Base-by-base conservation (phyloP, 2,888 invertebrate species). In the Hypolimnas misippus region DNA sequence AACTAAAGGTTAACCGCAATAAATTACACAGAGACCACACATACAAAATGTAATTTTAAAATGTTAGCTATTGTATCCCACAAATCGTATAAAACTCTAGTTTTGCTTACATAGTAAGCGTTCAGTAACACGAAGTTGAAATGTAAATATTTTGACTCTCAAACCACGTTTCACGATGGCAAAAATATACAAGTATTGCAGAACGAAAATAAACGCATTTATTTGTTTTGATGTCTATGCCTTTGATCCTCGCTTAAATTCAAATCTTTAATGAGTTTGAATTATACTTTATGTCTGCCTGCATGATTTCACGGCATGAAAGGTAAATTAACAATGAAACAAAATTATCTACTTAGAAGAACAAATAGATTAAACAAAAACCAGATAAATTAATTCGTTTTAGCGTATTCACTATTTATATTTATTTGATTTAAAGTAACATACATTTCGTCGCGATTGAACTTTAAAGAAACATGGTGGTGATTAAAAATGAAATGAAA, bases 81-180 rank as follows among this genome's bases (percentile, higher is more conserved):
- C 35, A 35, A 5, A 19, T 19, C 14, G 42, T 16, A 17, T 51
- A 19, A 42, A 21, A n/a, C 38, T n/a, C 7, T 46, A 49, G 55
- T 62, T 51, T 62, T 38, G 51, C 16, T 38, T 58, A 42, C 42
- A 42, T 17, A 29, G 38, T 53, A 62, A 58, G 21, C 25, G 14
- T 10, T 12, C 50, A 53, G 16, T 29, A 12, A 50, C 25, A 42
- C 38, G 40, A 44, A 44, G 62, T 35, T 8, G 29, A 38, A 60
- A 55, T 12, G 54, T 61, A 66, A 66, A 66, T 66, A 63, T 63
- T 66, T 63, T 57, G 55, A 63, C 44, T 57, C 57, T 35, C 19
- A 14, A 42, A 44, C 17, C 46, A 29, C 52, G 53, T 12, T 44
- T 17, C 52, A 35, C 33, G 14, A 16, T 12, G 33, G 33, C 19